These are phyloP conservation scores for Psilanteris sp. DNA, from an alignment of 1,140 invertebrate species.

Conservation along the genomic window DNA sequence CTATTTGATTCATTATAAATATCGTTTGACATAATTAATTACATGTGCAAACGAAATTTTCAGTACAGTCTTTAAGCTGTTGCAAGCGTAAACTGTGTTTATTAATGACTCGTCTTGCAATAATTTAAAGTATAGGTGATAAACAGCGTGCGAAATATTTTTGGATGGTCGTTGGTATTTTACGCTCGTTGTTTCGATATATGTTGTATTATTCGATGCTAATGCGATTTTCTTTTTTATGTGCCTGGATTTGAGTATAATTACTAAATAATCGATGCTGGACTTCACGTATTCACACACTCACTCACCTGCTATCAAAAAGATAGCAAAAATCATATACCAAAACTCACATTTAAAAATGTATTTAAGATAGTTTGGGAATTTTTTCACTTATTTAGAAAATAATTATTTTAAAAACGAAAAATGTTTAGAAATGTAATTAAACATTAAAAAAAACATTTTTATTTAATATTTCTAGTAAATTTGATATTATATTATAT, in stretches of 20 bases:
- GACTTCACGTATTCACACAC: background rate
- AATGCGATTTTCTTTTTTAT: no score
- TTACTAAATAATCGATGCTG: slow-evolving; percentile 20
- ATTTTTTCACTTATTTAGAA: no score
- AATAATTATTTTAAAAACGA: no score
- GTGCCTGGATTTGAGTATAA: background rate
- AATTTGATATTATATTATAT: no score
- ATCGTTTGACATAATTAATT: no score
- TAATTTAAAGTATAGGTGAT: background rate
- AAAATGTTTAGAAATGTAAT: no score
- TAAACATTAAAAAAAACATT: no score
- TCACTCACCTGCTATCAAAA: slow-evolving; percentile 8
- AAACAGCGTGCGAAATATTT: slow-evolving; percentile 1
- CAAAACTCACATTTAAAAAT: slow-evolving; percentile 23
- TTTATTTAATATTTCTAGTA: no score
- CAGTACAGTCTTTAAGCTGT: background rate
- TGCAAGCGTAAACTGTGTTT: slow-evolving; percentile 1
- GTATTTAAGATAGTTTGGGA: slow-evolving; percentile 7
- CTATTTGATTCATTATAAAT: slow-evolving; percentile 2
- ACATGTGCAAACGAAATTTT: no score
- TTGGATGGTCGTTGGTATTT: slow-evolving; percentile 10
- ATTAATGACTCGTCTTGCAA: background rate
- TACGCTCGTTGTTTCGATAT: background rate
- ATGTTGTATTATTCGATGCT: no score
- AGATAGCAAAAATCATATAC: slow-evolving; percentile 1